Conservation (phyloP, 2,797 vertebrate species). For the Sternotherus odoratus region DNA sequence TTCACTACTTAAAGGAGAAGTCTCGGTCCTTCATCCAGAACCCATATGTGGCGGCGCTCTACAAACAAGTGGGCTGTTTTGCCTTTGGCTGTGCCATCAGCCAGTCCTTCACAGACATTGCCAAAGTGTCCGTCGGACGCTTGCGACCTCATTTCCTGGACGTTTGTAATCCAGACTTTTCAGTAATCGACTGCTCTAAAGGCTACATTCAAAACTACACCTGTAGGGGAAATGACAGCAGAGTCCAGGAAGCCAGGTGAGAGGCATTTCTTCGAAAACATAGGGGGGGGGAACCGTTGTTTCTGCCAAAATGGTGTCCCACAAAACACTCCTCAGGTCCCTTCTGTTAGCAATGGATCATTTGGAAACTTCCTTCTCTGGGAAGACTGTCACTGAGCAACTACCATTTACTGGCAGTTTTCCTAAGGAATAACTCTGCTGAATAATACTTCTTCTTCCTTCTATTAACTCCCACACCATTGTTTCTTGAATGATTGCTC, state of each 20-base stretch:
- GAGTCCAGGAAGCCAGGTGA: constrained; percentile 96
- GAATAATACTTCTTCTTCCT: constrained; percentile 41
- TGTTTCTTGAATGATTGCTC: constrained; percentile 16
- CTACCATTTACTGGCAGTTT: neutral
- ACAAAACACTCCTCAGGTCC: fast-evolving
- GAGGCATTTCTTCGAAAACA: neutral
- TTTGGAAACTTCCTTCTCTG: neutral
- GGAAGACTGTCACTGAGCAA: fast-evolving
- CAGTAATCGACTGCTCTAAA: constrained; percentile 88
- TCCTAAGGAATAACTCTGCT: constrained; percentile 25
- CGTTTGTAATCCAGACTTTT: constrained; percentile 88
- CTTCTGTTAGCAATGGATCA: neutral
- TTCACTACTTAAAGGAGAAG: constrained; percentile 92
- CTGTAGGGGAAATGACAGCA: constrained; percentile 85
- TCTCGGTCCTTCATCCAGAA: constrained; percentile 93
- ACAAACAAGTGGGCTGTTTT: constrained; percentile 97
- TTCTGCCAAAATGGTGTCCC: fast-evolving
- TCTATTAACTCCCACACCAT: constrained; percentile 38
- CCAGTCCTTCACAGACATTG: constrained; percentile 98
- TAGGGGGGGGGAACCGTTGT: neutral
- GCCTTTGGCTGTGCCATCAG: constrained; percentile 96
- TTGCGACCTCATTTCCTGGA: constrained; percentile 95
- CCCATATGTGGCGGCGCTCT: constrained; percentile 93
- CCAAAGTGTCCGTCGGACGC: constrained; percentile 97
- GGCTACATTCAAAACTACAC: constrained; percentile 93